Evolutionary conservation across 2,888 invertebrate genomes (phyloP).

Genomic region (Dasypogon diadema): DNA sequence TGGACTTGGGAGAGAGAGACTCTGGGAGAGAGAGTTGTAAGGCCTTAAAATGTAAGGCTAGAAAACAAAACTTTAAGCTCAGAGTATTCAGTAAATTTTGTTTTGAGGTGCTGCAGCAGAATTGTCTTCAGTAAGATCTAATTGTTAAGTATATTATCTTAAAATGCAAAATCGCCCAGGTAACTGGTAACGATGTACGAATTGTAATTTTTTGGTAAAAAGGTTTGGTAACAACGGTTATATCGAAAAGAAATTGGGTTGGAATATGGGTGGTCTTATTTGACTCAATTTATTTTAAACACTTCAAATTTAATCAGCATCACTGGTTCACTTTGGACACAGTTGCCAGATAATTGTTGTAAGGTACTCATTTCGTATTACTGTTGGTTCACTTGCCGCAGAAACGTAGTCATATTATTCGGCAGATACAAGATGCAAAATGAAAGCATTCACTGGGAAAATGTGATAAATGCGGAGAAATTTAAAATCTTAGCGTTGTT

Average conservation of each 20-base stretch:
- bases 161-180: too few species aligned
- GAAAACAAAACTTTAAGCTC: too few species aligned
- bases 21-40: too few species aligned
- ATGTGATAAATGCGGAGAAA: constrained; percentile 47
- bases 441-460: constrained; percentile 39
- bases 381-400: constrained; percentile 18
- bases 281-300: constrained; percentile 29
- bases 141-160: too few species aligned
- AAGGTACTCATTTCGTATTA: constrained; percentile 36
- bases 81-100: too few species aligned
- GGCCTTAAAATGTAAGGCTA: too few species aligned
- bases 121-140: too few species aligned
- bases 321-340: not conserved
- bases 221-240: too few species aligned
- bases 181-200: too few species aligned
- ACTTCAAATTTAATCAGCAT: constrained; percentile 42
- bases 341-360: constrained; percentile 36
- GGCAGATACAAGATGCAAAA: constrained; percentile 38
- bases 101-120: too few species aligned
- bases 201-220: too few species aligned
- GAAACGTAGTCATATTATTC: constrained; percentile 12
- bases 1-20: too few species aligned
- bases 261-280: constrained; percentile 24
- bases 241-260: constrained; percentile 8
- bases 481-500: constrained; percentile 24